Conservation (phyloP, 2,888 invertebrate species). For the Diploptera punctata region DNA sequence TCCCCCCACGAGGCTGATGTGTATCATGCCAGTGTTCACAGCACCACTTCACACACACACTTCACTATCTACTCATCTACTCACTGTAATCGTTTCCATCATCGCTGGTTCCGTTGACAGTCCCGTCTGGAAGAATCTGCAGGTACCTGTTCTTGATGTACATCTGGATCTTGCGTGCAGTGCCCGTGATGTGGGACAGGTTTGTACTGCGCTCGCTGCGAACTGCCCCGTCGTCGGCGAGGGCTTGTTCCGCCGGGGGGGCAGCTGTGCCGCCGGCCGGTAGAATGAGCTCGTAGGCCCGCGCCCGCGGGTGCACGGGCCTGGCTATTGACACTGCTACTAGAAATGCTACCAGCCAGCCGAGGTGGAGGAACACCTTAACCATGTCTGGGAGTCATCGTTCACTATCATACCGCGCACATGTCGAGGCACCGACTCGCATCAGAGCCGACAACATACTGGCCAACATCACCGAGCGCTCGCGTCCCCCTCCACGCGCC, state of each 20-base stretch:
- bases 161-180: constrained; percentile 81
- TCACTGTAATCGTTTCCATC: constrained; percentile 75
- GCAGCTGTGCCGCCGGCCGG: constrained; percentile 16
- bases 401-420: neutral
- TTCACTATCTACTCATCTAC: constrained; percentile 54
- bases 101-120: constrained; percentile 83
- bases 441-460: neutral
- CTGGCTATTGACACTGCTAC: neutral
- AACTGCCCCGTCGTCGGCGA: constrained; percentile 52
- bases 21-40: too few relatives aligned
- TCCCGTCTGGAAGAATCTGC: constrained; percentile 83
- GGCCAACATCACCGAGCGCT: neutral
- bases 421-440: neutral
- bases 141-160: constrained; percentile 84
- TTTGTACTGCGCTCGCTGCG: constrained; percentile 81
- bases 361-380: constrained; percentile 29
- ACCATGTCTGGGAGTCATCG: constrained; percentile 34
- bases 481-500: neutral
- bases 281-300: neutral
- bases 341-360: constrained; percentile 23
- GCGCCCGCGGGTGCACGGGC: neutral
- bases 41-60: neutral
- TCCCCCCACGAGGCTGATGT: too few relatives aligned
- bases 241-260: constrained; percentile 29
- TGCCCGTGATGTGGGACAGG: constrained; percentile 81